Evolutionary conservation across 2,113 vertebrate species (phyloP).

Genomic region (Loxodonta africana): DNA sequence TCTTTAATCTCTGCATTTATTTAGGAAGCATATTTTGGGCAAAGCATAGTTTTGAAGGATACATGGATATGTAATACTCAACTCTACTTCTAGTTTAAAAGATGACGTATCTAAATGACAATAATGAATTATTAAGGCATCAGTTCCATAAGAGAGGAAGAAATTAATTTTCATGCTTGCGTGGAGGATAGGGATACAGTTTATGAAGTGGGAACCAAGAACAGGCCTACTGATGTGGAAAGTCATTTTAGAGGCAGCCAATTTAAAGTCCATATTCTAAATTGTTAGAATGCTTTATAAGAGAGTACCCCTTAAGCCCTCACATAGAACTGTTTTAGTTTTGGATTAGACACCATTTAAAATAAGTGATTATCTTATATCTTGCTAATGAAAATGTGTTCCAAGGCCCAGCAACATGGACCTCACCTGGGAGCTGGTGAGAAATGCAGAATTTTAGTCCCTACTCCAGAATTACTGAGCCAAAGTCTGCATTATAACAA

Average conservation of each 20-base stretch:
- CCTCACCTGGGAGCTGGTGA: not conserved
- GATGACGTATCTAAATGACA: not conserved
- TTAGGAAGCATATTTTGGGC: not conserved
- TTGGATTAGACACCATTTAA: not conserved
- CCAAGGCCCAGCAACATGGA: not conserved
- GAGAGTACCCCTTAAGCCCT: not conserved
- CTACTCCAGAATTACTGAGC: not conserved
- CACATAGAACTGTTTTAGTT: not conserved
- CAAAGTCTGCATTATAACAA: not conserved
- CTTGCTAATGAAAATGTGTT: not conserved
- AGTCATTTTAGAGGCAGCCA: not conserved
- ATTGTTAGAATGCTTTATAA: not conserved
- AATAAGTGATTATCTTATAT: not conserved
- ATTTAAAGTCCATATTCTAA: not conserved
- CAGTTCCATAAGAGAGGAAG: not conserved
- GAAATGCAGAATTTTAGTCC: conserved; percentile 20
- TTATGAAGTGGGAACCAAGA: not conserved
- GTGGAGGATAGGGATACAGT: not conserved
- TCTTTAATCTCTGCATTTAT: not conserved
- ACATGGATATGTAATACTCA: not conserved
- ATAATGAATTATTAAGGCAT: not conserved
- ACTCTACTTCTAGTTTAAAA: not conserved
- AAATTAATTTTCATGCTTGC: not conserved
- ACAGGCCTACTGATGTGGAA: not conserved
- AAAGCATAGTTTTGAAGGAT: not conserved